Conservation (phyloP, 2,797 vertebrate genomes). For the Tolypeutes matacus region DNA sequence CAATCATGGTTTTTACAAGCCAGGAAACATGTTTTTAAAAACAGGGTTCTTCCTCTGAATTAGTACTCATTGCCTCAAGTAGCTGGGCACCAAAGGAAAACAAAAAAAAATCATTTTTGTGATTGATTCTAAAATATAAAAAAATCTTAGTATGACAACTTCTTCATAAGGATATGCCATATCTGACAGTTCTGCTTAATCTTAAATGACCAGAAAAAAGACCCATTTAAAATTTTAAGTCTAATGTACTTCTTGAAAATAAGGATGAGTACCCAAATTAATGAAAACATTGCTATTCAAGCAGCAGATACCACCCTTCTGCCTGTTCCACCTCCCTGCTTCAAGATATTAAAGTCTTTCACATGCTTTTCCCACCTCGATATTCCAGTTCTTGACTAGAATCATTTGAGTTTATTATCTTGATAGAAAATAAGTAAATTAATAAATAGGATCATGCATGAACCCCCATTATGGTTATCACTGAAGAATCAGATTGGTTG, state of each 20-base stretch:
- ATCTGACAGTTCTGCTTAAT: background rate
- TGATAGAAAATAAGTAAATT: background rate
- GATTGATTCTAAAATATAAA: conserved; percentile 34
- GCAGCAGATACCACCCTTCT: background rate
- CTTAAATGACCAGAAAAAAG: background rate
- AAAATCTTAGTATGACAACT: background rate
- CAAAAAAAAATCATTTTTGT: conserved; percentile 1
- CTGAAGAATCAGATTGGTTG: background rate
- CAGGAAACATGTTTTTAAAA: background rate
- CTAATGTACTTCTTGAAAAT: background rate
- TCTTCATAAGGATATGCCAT: conserved; percentile 9
- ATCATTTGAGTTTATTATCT: background rate
- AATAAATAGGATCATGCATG: background rate
- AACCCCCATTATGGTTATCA: background rate
- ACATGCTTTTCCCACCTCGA: background rate
- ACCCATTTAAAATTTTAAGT: background rate
- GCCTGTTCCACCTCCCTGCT: background rate
- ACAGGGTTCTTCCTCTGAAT: background rate
- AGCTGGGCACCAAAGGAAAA: background rate
- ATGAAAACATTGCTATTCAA: background rate
- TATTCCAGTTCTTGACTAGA: background rate
- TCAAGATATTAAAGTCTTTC: background rate
- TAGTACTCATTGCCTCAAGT: background rate
- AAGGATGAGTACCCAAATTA: background rate
- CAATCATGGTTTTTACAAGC: background rate